Percentiles rank a stretch among this genome's conserved stretches.
Conservation (phyloP, 2,888 invertebrate genomes). For the Mantis religiosa region DNA sequence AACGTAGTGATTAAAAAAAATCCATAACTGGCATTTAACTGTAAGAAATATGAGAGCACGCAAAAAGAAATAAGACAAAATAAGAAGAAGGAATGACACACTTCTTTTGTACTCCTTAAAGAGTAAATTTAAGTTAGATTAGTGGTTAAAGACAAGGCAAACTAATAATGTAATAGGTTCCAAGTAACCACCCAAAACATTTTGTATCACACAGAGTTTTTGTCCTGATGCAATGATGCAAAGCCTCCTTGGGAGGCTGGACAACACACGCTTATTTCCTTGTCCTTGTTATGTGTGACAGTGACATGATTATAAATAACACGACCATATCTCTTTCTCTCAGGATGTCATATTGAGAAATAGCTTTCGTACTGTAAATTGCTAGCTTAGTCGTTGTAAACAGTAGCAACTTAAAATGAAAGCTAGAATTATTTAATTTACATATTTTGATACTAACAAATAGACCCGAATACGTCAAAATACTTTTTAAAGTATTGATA, state of each 20-base stretch:
- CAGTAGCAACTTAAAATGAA: no score
- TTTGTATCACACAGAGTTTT: not conserved
- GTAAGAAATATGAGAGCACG: no score
- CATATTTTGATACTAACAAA: no score
- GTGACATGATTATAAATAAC: not conserved
- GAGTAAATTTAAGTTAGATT: not conserved
- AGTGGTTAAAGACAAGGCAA: not conserved
- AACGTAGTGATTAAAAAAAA: no score
- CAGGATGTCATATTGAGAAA: not conserved
- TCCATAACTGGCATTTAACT: no score
- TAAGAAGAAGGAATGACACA: no score
- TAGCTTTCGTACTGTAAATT: not conserved
- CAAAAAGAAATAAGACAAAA: no score
- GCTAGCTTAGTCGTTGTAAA: not conserved
- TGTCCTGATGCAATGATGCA: not conserved
- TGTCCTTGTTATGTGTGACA: not conserved
- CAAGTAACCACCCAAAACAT: not conserved
- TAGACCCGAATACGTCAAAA: no score
- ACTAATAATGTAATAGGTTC: not conserved
- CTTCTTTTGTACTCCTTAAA: no score
- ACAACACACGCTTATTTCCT: not conserved
- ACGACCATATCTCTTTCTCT: not conserved
- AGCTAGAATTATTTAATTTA: no score
- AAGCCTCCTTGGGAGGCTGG: not conserved
- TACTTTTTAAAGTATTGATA: no score